A percentile compares a stretch with the other conserved stretches of the same genome.
These are phyloP conservation scores for Mongoloraphidia duomilia DNA, from an alignment of 2,888 invertebrate species.

Conservation along the genomic window DNA sequence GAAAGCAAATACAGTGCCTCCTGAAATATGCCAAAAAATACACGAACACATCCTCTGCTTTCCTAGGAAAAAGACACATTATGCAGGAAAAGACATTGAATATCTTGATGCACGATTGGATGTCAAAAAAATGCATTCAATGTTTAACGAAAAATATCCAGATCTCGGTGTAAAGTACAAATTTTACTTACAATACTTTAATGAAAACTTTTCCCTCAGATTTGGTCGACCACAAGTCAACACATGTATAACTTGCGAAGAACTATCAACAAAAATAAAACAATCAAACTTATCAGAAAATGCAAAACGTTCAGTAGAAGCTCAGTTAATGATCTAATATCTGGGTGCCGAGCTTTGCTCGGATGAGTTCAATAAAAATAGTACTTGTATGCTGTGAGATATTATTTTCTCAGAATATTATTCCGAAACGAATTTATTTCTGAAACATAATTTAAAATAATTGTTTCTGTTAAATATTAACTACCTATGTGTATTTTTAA, in stretches of 20 bases:
- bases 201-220: constrained; percentile 14
- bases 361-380: too few species aligned
- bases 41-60: constrained; percentile 10
- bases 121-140: constrained; percentile 14
- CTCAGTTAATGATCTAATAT: constrained; percentile 12
- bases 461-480: too few species aligned
- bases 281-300: constrained; percentile 8
- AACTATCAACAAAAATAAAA: constrained; percentile 13
- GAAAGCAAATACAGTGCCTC: constrained; percentile 10
- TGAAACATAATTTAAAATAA: too few species aligned
- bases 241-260: constrained; percentile 14
- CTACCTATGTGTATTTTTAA: too few species aligned
- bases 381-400: too few species aligned
- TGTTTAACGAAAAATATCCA: constrained; percentile 14
- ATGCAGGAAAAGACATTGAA: constrained; percentile 11
- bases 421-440: too few species aligned
- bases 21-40: constrained; percentile 7
- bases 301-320: constrained; percentile 13
- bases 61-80: constrained; percentile 12
- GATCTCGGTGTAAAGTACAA: constrained; percentile 13
- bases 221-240: constrained; percentile 17
- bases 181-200: constrained; percentile 15
- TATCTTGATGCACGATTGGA: constrained; percentile 17
- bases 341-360: too few species aligned
- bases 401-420: too few species aligned